Evolutionary conservation across 2,113 vertebrate species (phyloP).

Genomic region (Tursiops truncatus): DNA sequence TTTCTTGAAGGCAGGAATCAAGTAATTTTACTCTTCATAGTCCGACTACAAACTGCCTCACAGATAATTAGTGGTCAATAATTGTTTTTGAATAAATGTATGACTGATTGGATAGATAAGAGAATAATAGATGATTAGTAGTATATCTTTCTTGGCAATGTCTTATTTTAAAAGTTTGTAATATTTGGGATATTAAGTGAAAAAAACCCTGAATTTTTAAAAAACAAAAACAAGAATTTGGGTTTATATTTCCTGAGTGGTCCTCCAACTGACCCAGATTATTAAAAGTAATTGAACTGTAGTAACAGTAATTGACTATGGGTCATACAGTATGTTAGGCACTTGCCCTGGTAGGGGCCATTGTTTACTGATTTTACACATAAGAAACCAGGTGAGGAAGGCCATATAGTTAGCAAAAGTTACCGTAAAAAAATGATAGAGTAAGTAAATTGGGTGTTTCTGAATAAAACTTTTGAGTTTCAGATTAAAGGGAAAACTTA

Average conservation of each 20-base stretch:
- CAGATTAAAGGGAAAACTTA: neutral
- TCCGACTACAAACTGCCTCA: neutral
- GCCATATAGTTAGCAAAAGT: neutral
- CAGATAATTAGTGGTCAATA: neutral
- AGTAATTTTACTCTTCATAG: neutral
- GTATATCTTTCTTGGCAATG: neutral
- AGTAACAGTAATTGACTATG: neutral
- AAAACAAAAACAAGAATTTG: neutral
- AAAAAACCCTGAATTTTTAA: neutral
- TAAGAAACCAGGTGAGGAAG: neutral
- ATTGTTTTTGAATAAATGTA: neutral
- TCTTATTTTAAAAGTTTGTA: neutral
- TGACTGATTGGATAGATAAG: neutral
- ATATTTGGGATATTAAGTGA: neutral
- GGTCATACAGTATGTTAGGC: neutral
- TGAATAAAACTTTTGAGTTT: slow-evolving; percentile 13
- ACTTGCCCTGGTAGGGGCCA: neutral
- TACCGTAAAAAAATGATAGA: neutral
- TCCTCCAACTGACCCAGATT: neutral
- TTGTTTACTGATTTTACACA: neutral
- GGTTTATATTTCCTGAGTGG: neutral
- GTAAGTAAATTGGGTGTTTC: neutral
- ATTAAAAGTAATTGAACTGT: neutral
- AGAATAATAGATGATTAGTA: neutral
- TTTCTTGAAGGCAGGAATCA: neutral